Conservation (phyloP, 2,888 invertebrate genomes). For the Alloplasta piceator region DNA sequence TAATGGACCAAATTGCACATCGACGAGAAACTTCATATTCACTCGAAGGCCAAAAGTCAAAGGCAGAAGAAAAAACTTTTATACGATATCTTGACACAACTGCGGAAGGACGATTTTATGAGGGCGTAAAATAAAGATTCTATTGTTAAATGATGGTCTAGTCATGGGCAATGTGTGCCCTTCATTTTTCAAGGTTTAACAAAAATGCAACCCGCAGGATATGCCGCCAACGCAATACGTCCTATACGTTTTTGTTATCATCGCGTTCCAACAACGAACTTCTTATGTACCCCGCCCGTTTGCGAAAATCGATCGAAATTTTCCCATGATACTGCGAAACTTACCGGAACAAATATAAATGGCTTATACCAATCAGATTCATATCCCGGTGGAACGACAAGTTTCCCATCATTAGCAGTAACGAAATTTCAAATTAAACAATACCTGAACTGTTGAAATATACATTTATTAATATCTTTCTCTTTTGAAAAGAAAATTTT, state of each 20-base stretch:
- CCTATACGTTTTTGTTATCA: not conserved
- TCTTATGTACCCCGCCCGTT: not conserved
- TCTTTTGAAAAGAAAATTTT: too few relatives aligned
- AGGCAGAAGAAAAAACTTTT: slow-evolving; percentile 30
- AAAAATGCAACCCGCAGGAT: not conserved
- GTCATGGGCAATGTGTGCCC: not conserved
- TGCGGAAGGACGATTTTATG: slow-evolving; percentile 17
- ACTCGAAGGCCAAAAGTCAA: too few relatives aligned
- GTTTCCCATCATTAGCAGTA: too few relatives aligned
- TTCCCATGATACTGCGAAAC: not conserved
- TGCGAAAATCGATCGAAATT: not conserved
- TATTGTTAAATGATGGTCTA: slow-evolving; percentile 9
- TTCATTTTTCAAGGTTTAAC: not conserved
- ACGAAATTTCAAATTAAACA: too few relatives aligned
- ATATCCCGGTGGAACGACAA: too few relatives aligned
- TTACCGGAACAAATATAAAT: too few relatives aligned
- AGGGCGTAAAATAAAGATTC: slow-evolving; percentile 34
- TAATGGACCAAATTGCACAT: not conserved
- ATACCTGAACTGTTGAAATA: too few relatives aligned
- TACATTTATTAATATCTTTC: too few relatives aligned
- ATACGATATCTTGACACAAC: slow-evolving; percentile 2
- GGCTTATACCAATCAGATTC: not conserved
- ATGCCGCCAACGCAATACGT: too few relatives aligned
- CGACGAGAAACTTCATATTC: not conserved
- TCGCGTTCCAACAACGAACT: not conserved